Evolutionary conservation across 2,113 vertebrate species (phyloP).

Genomic region (Nycticorax nycticorax): DNA sequence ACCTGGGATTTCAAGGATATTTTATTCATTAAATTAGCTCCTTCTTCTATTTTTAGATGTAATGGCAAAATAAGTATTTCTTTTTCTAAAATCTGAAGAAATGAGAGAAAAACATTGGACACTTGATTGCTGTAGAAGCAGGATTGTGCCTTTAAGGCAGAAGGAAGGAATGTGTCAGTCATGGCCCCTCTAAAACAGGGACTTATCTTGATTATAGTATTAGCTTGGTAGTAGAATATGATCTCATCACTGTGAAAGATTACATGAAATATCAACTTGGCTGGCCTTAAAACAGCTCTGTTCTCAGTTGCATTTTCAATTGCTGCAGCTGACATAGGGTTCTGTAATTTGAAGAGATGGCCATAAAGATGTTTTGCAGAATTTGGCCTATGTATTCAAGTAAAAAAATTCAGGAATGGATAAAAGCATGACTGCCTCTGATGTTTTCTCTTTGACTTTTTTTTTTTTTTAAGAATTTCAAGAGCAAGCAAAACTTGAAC

Average conservation of each 20-base stretch:
- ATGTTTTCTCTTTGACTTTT: not conserved
- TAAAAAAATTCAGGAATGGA: not conserved
- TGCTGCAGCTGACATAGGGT: constrained; percentile 35
- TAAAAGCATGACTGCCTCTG: not conserved
- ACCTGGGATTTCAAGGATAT: not conserved
- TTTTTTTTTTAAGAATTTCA: not conserved
- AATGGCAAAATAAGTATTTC: not conserved
- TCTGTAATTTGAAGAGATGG: constrained; percentile 60
- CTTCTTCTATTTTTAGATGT: not conserved
- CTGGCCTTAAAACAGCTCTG: constrained; percentile 50
- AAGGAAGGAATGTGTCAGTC: constrained; percentile 13
- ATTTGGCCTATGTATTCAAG: not conserved
- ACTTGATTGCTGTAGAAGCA: not conserved
- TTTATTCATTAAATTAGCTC: not conserved
- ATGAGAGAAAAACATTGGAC: not conserved
- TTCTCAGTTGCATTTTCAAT: constrained; percentile 59
- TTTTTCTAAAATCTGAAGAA: not conserved
- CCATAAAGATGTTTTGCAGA: constrained; percentile 55
- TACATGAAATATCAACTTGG: constrained; percentile 68
- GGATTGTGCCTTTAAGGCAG: constrained; percentile 21
- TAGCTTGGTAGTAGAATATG: constrained; percentile 63
- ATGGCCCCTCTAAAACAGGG: constrained; percentile 9
- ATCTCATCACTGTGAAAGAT: constrained; percentile 68
- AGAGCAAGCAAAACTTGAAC: not conserved
- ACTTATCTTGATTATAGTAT: constrained; percentile 62